Evolutionary conservation across 2,888 invertebrate genomes (phyloP).

Genomic region (Drosophila hamatofila): DNA sequence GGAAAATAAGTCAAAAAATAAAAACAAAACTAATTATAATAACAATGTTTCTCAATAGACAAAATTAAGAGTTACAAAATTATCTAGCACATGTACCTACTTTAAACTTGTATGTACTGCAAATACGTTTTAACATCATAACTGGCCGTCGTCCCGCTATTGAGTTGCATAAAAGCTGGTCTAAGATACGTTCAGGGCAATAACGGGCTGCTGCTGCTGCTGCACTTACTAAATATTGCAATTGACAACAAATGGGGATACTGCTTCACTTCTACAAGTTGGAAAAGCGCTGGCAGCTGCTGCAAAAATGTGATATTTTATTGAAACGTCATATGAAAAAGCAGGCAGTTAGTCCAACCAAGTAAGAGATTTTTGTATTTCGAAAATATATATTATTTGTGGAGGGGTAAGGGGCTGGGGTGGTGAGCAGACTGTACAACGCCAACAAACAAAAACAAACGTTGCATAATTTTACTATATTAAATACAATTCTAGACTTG

Average conservation of each 20-base stretch:
- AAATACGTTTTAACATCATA: slow-evolving; percentile 25
- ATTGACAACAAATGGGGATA: slow-evolving; percentile 67
- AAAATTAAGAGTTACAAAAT: slow-evolving; percentile 49
- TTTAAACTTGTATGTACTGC: slow-evolving; percentile 17
- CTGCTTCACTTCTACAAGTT: slow-evolving; percentile 67
- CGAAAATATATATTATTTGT: background rate
- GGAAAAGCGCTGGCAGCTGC: slow-evolving; percentile 63
- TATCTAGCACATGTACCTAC: slow-evolving; percentile 50
- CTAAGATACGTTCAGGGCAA: slow-evolving; percentile 30
- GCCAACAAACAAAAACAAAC: slow-evolving; percentile 35
- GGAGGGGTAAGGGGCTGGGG: slow-evolving; percentile 1
- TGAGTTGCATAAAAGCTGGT: slow-evolving; percentile 65
- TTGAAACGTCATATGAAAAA: slow-evolving; percentile 68
- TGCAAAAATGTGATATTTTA: slow-evolving; percentile 67
- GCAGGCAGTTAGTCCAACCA: slow-evolving; percentile 68
- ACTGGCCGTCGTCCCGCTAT: slow-evolving; percentile 20
- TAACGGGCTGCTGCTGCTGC: slow-evolving; percentile 32
- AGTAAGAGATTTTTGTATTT: slow-evolving; percentile 44
- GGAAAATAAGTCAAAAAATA: slow-evolving; percentile 46
- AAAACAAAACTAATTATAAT: slow-evolving; percentile 38
- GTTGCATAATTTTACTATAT: slow-evolving; percentile 71
- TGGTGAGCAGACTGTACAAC: slow-evolving; percentile 22
- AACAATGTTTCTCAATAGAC: slow-evolving; percentile 42
- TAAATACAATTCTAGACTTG: slow-evolving; percentile 88
- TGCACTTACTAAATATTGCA: slow-evolving; percentile 36